A percentile compares a stretch with the other conserved stretches of the same genome.
Conservation (phyloP, 2,797 vertebrate genomes). For the Psittacula echo region DNA sequence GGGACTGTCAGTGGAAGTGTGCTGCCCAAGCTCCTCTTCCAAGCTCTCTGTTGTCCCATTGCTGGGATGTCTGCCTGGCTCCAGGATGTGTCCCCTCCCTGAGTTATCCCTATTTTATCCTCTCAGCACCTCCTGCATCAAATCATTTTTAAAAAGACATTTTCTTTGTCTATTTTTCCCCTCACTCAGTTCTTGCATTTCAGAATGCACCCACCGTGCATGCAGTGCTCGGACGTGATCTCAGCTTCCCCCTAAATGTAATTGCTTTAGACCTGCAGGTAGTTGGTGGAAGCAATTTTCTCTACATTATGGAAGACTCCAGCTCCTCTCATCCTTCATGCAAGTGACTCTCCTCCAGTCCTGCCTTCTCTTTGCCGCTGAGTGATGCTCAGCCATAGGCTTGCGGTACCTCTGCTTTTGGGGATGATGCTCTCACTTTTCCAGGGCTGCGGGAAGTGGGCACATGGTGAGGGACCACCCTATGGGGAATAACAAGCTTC, state of each 20-base stretch:
- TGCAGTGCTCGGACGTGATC: constrained; percentile 31
- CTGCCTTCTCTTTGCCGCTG: not conserved
- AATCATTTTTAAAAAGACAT: constrained; percentile 45
- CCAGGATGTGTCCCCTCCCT: not conserved
- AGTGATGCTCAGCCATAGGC: not conserved
- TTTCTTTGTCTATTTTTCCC: not conserved
- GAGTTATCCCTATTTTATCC: constrained; percentile 67
- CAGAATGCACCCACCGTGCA: not conserved
- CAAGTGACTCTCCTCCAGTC: not conserved
- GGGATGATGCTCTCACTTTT: not conserved
- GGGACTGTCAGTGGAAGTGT: fast-evolving
- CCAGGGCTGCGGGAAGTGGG: not conserved
- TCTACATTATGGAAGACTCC: constrained; percentile 63
- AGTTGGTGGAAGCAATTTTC: constrained; percentile 78
- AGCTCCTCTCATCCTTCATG: constrained; percentile 44
- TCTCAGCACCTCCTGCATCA: constrained; percentile 22
- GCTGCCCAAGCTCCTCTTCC: not conserved
- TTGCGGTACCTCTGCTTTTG: not conserved
- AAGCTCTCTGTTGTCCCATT: not conserved
- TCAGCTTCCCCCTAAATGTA: constrained; percentile 68
- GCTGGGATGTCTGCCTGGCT: not conserved
- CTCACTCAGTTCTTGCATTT: constrained; percentile 44
- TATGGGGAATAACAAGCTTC: not conserved
- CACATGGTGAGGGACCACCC: fast-evolving
- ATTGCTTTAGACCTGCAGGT: constrained; percentile 77